Evolutionary conservation across 2,797 vertebrate genomes (phyloP), one percentile per base, ranked within the genome.

Genomic region (Bufotes viridis): DNA sequence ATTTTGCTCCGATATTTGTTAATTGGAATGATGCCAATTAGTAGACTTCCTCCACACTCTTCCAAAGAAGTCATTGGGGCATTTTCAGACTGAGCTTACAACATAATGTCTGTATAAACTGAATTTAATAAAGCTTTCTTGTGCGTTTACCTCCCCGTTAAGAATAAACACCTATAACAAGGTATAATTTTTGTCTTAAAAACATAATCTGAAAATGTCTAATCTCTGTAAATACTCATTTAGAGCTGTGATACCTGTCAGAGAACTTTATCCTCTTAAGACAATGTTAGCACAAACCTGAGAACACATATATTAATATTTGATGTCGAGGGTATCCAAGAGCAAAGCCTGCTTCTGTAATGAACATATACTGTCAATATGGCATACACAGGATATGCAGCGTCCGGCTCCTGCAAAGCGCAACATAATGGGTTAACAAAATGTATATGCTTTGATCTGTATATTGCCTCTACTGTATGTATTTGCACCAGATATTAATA

Each of bases 221-320:
- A 76, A 76, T 76, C 74, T 53, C 20, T 13, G 22, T 78, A 78
- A 78, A 78, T 78, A 78, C 75, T 78, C 18, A 78, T 78, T 78
- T 78, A 55, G 11, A 55, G 51, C 75, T 78, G 75, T 55, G 75
- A 78, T 3, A 55, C 51, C 75, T 7, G 51, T 53, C 49, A 78
- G 51, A 24, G 75, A 78, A 55, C 22, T 78, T 78, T 78, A 78
- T 78, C 75, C 75, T 53, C 75, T 78, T 78, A 78, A 53, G 75
- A 6, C 24, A 78, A 78, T 78, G 10, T 78, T n/a, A 55, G 55
- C 42, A 78, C 13, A 7, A n/a, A 55, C 11, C 24, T 75, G 42
- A 51, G 42, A 75, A 75, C 18, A 75, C 72, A 12, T 22, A 51
- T 55, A 78, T 24, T 78, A 55, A 24, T 78, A 53, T 53, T 55